Percentiles rank a stretch among this genome's conserved stretches.
These are phyloP conservation scores for Colinus virginianus DNA, from an alignment of 2,113 vertebrate species.

Conservation along the genomic window DNA sequence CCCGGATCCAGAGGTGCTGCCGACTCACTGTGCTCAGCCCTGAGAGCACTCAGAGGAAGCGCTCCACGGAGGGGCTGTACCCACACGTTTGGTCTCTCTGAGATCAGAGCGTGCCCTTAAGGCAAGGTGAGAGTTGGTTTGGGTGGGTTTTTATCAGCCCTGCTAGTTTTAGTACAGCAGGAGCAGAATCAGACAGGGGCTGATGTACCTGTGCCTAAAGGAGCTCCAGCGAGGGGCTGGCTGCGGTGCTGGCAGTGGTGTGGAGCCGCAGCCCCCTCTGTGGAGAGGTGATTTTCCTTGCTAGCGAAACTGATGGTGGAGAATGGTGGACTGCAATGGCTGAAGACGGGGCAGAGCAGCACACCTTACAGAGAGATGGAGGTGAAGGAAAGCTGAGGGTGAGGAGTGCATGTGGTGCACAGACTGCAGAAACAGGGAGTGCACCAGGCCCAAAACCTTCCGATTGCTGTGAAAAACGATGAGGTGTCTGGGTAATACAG, in stretches of 20 bases:
- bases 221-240: fast-evolving
- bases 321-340: neutral
- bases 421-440: neutral
- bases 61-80: neutral
- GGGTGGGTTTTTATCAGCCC: neutral
- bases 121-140: neutral
- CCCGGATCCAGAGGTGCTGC: neutral
- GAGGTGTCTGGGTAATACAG: neutral
- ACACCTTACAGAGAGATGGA: neutral
- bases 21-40: neutral
- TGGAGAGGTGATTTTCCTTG: neutral
- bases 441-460: neutral
- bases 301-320: neutral
- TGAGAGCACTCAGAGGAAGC: neutral
- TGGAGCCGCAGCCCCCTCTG: neutral
- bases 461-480: neutral
- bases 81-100: neutral
- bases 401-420: neutral
- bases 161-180: neutral
- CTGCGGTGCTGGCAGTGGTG: neutral
- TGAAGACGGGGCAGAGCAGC: neutral
- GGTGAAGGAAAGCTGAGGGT: neutral
- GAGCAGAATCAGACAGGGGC: neutral
- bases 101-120: neutral
- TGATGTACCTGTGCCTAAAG: neutral